Evolutionary conservation across 2,113 vertebrate genomes (phyloP), one percentile per base, ranked within the genome.

Genomic region (Nibea coibor): DNA sequence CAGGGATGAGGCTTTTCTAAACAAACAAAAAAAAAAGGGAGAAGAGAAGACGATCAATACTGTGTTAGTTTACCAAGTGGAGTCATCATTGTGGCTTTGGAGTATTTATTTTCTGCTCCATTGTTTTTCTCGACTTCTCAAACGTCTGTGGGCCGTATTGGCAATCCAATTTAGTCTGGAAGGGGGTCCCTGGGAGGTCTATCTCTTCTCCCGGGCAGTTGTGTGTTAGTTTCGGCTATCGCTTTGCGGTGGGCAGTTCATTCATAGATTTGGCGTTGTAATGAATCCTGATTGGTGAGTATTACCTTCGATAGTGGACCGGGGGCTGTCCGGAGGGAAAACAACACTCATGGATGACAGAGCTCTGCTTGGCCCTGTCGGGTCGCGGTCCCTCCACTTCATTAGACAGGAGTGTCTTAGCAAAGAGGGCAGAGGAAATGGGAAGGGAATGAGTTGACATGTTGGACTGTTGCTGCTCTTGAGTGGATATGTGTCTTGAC

Each of bases 1-100:
- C 89, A 72, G 86, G 92, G 94, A 94, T 95, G 93, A 95, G 90
- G 92, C 92, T 94, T 91, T 93, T 94, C 94, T 94, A 95, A 95
- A 95, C 94, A 96, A 95, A 96, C 91, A 94, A 92, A 94, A 91
- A 95, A 95, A 90, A 93, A 91, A 14, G 35, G 35, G 35, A 77
- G 39, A 80, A 61, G 71, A 81, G 91, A 91, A 82, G 91, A 88
- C 73, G 88, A 95, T 96, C 95, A 95, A 95, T 95, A 95, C 87
- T 93, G 89, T 88, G 91, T 94, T 93, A 93, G 93, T 94, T 93
- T 92, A 92, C 89, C 83, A 92, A 91, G 88, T 87, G 85, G 85
- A 90, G 87, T 87, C 89, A 87, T 91, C 90, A 93, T 88, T 78
- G 88, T 89, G 92, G 91, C 89, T 92, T 84, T 91, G 77, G 74